These are phyloP conservation scores for Sclerodermus sp. DNA, from an alignment of 2,888 invertebrate genomes.

Conservation along the genomic window DNA sequence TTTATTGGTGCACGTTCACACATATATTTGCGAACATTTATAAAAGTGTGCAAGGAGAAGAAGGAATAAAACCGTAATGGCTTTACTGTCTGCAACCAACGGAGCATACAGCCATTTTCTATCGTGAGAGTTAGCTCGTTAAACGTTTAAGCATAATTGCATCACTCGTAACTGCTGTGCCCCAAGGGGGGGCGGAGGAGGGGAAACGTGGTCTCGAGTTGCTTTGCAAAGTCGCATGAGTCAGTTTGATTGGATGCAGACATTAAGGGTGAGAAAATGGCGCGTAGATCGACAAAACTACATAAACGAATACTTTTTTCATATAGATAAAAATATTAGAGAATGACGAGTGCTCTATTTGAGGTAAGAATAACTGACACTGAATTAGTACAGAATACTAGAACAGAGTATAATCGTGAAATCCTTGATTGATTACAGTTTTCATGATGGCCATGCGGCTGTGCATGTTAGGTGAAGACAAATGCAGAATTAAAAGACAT, in stretches of 20 bases:
- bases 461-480: too few relatives aligned
- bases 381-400: too few relatives aligned
- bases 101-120: slow-evolving; percentile 58
- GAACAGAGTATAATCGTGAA: too few relatives aligned
- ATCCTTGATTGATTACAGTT: too few relatives aligned
- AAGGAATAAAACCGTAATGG: slow-evolving; percentile 41
- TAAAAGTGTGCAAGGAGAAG: slow-evolving; percentile 1
- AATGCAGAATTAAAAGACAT: too few relatives aligned
- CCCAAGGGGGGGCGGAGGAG: slow-evolving; percentile 27
- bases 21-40: too few relatives aligned
- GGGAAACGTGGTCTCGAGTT: slow-evolving; percentile 28
- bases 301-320: too few relatives aligned
- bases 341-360: too few relatives aligned
- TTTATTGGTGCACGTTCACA: too few relatives aligned
- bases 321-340: too few relatives aligned
- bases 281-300: slow-evolving; percentile 13
- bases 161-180: slow-evolving; percentile 48
- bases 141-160: slow-evolving; percentile 54
- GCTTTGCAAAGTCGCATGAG: slow-evolving; percentile 44
- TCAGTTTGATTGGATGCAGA: slow-evolving; percentile 54
- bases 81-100: slow-evolving; percentile 52
- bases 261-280: slow-evolving; percentile 49
- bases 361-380: too few relatives aligned
- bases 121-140: slow-evolving; percentile 56
- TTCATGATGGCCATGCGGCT: too few relatives aligned